Percentiles rank a stretch among this genome's conserved stretches.
Conservation (phyloP, 1,140 invertebrate species). For the Dendrolimus punctatus region DNA sequence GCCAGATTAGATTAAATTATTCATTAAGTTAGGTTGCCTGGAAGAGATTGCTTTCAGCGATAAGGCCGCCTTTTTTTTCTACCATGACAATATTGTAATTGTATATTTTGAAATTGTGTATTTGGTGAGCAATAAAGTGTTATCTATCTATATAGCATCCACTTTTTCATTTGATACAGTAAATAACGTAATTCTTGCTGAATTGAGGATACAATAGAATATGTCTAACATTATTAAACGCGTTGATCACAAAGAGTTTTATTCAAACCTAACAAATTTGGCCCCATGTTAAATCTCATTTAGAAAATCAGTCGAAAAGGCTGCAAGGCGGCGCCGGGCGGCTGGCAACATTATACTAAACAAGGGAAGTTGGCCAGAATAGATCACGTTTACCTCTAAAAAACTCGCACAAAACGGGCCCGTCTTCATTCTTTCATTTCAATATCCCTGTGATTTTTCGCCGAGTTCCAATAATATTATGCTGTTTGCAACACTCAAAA, state of each 20-base stretch:
- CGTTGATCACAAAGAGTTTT: slow-evolving; percentile 26
- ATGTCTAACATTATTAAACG: slow-evolving; percentile 12
- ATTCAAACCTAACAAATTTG: slow-evolving; percentile 39
- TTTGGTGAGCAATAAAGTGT: too few relatives aligned
- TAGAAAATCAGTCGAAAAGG: slow-evolving; percentile 22
- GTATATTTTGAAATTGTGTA: too few relatives aligned
- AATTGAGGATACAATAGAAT: too few relatives aligned
- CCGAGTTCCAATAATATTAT: slow-evolving; percentile 46
- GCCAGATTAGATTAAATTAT: too few relatives aligned
- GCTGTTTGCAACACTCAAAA: slow-evolving; percentile 21
- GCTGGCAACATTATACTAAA: slow-evolving; percentile 35
- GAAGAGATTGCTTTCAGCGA: too few relatives aligned
- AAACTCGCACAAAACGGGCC: slow-evolving; percentile 32
- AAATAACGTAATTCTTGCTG: too few relatives aligned
- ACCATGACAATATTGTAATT: too few relatives aligned
- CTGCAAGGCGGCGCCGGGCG: slow-evolving; percentile 26
- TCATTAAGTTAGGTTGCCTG: too few relatives aligned
- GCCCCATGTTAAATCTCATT: slow-evolving; percentile 40
- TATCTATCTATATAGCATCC: too few relatives aligned
- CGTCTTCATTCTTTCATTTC: slow-evolving; percentile 48
- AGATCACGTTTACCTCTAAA: slow-evolving; percentile 33
- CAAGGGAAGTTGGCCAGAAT: slow-evolving; percentile 25
- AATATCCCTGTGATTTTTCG: slow-evolving; percentile 31
- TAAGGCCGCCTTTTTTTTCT: too few relatives aligned
- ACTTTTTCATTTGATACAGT: too few relatives aligned